These are phyloP conservation scores for Melanotus villosus DNA, from an alignment of 2,888 invertebrate species.

Conservation along the genomic window DNA sequence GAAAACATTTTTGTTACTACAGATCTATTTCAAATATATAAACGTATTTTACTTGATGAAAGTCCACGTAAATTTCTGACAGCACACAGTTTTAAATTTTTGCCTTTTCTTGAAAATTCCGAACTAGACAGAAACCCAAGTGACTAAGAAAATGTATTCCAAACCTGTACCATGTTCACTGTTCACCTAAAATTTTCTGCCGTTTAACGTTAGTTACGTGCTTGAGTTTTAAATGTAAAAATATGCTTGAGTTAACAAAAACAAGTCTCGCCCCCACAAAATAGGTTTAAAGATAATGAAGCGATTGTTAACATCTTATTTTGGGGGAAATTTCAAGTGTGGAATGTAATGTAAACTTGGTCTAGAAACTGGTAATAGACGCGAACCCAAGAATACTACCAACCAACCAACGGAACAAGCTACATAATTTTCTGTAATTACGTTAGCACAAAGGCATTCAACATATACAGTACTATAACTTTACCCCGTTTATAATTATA, in stretches of 20 bases:
- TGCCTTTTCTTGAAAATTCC: too few relatives aligned
- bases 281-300: conserved; percentile 1
- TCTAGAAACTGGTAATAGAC: background rate
- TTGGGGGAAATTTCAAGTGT: background rate
- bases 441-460: conserved; percentile 10
- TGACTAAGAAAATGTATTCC: too few relatives aligned
- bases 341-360: background rate
- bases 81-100: too few relatives aligned
- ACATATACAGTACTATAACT: conserved; percentile 6
- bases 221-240: too few relatives aligned
- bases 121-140: too few relatives aligned
- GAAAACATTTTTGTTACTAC: too few relatives aligned
- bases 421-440: conserved; percentile 18
- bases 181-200: too few relatives aligned
- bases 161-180: too few relatives aligned
- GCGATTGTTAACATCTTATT: conserved; percentile 7
- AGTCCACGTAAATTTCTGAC: too few relatives aligned
- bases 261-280: background rate
- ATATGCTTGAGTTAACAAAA: background rate
- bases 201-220: too few relatives aligned
- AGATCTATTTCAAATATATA: too few relatives aligned
- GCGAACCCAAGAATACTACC: conserved; percentile 1
- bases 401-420: background rate
- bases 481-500: background rate
- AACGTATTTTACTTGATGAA: too few relatives aligned